Base-by-base conservation (phyloP, 2,113 vertebrate species). In the Daboia siamensis region DNA sequence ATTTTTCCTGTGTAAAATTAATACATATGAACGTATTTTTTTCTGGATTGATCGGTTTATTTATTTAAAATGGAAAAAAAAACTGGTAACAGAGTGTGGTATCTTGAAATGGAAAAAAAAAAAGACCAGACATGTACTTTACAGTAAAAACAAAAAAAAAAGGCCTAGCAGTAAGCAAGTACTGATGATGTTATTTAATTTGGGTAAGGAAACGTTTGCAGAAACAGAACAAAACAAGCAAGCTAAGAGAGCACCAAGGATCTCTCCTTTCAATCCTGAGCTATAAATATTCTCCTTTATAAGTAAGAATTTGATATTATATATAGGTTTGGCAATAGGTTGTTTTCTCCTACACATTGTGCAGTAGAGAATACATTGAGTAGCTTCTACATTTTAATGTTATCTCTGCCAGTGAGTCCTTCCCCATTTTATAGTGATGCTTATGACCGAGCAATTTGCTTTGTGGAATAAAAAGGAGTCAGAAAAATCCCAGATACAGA, bases 381-480 rank as follows among this genome's bases (percentile, higher is more conserved):
- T n/a, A 61, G 8, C 39, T 95, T 46, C 89, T 97, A 96, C 57
- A 69, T 95, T 95, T 97, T 95, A 96, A 92, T 88, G 90, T 52
- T 95, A 91, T 92, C 92, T 96, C 44, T 92, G 46, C 57, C 93
- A 94, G 89, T 95, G 94, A 96, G 94, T 39, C 74, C 89, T 96
- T 96, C 96, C 90, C 91, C 5, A 3, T 94, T 95, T 96, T 94
- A 95, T 94, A 94, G 69, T 0, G 0, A 96, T 86, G 44, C 87
- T 92, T 92, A 95, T 23, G 0, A 61, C 93, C 97, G 97, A 97
- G 93, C 94, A 97, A 97, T 97, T 97, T 97, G 90, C 94, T 97
- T 96, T 97, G 93, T 95, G 93, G 91, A 97, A 97, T 97, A 96
- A 97, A 97, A 97, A 93, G 29, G 95, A 96, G 95, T 96, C 93